Percentiles rank a stretch among this genome's conserved stretches.
Evolutionary conservation across 2,888 invertebrate genomes (phyloP).

Genomic region (Taphrorychus bicolor): DNA sequence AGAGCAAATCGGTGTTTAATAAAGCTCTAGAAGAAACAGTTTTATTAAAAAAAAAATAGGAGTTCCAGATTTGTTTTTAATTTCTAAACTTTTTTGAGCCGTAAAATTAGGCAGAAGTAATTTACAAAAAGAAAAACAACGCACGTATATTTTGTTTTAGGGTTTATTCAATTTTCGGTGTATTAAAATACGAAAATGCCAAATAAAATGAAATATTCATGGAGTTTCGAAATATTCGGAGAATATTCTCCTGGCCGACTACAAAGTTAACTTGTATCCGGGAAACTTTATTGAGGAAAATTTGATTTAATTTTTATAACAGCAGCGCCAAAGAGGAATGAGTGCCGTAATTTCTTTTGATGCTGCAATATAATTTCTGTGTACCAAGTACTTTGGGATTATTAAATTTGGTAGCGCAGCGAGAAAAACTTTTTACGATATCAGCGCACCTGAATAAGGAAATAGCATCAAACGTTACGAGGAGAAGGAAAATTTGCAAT

Average conservation of each 20-base stretch:
- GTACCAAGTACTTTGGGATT: slow-evolving; percentile 50
- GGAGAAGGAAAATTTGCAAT: slow-evolving; percentile 35
- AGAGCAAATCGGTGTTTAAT: background rate
- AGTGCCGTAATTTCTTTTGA: slow-evolving; percentile 62
- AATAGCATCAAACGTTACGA: slow-evolving; percentile 45
- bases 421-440: slow-evolving; percentile 50
- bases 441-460: slow-evolving; percentile 52
- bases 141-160: slow-evolving; percentile 30
- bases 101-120: slow-evolving; percentile 8
- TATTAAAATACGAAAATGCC: slow-evolving; percentile 43
- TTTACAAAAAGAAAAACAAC: slow-evolving; percentile 11
- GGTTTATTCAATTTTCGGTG: slow-evolving; percentile 32
- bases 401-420: slow-evolving; percentile 41
- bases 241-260: slow-evolving; percentile 49
- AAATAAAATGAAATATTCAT: slow-evolving; percentile 43
- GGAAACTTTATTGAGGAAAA: slow-evolving; percentile 61
- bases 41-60: background rate
- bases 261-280: slow-evolving; percentile 59
- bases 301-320: slow-evolving; percentile 62
- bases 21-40: background rate
- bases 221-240: slow-evolving; percentile 40
- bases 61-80: too few species aligned
- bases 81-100: too few species aligned
- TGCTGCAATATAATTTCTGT: slow-evolving; percentile 61
- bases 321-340: slow-evolving; percentile 59